A percentile compares a stretch with the other conserved stretches of the same genome.
Evolutionary conservation across 2,888 invertebrate genomes (phyloP).

Genomic region (Periphyllus acericola): DNA sequence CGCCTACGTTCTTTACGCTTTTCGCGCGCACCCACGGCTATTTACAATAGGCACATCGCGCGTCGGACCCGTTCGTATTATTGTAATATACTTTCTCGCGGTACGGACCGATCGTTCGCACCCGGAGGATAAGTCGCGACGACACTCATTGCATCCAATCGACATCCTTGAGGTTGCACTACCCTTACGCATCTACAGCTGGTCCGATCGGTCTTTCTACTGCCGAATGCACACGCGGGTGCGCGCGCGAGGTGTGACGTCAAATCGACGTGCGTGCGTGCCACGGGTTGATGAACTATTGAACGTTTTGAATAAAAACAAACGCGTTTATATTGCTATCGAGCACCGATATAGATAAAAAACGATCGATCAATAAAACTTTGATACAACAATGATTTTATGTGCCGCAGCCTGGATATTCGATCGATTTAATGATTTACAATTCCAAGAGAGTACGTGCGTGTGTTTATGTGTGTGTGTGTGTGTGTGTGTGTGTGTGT

Average conservation of each 20-base stretch:
- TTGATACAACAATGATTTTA: background rate
- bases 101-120: no score
- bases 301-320: background rate
- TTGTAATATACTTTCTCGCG: no score
- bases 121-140: no score
- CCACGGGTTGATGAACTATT: background rate
- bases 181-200: no score
- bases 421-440: background rate
- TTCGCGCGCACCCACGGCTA: no score
- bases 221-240: no score
- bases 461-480: background rate
- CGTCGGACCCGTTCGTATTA: no score
- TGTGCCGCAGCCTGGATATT: background rate
- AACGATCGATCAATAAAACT: background rate
- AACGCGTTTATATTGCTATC: background rate
- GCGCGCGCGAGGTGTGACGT: background rate
- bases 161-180: no score
- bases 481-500: background rate
- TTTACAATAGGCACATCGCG: no score
- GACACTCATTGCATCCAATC: no score
- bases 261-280: background rate
- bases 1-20: no score
- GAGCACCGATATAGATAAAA: background rate
- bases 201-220: no score
- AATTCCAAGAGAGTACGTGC: background rate